A percentile compares a stretch with the other conserved stretches of the same genome.
Conservation (phyloP, 2,888 invertebrate genomes). For the Schizaphis graminum region DNA sequence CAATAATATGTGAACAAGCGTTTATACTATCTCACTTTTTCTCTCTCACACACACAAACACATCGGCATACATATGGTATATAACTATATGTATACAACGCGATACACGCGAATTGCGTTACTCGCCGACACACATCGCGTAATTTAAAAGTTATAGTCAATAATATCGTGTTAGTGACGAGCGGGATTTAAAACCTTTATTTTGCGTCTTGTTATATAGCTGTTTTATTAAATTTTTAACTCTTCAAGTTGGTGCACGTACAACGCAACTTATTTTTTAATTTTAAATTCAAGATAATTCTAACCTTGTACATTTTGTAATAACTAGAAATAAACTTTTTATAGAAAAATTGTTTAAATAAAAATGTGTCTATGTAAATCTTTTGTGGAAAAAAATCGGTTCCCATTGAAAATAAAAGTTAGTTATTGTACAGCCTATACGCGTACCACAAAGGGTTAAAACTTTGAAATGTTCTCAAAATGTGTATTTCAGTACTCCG, state of each 20-base stretch:
- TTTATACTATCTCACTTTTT: background rate
- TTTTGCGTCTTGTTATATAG: background rate
- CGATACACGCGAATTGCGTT: conserved; percentile 3
- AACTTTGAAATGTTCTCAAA: background rate
- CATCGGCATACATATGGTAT: background rate
- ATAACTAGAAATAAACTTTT: background rate
- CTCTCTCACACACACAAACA: background rate
- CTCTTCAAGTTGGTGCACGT: too few relatives aligned
- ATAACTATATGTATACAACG: background rate
- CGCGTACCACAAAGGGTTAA: background rate
- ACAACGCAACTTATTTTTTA: background rate
- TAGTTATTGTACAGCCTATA: background rate
- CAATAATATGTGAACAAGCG: background rate
- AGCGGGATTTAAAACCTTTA: background rate
- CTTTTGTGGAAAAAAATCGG: background rate
- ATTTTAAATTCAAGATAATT: background rate
- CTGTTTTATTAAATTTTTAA: background rate
- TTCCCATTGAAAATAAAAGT: background rate
- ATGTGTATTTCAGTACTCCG: background rate
- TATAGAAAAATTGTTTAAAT: too few relatives aligned
- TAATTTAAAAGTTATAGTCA: background rate
- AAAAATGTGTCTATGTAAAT: background rate
- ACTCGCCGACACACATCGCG: background rate
- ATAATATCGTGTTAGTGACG: background rate
- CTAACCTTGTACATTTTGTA: background rate